These are phyloP conservation scores for Mythimna impura DNA, from an alignment of 2,888 invertebrate species.

Conservation along the genomic window DNA sequence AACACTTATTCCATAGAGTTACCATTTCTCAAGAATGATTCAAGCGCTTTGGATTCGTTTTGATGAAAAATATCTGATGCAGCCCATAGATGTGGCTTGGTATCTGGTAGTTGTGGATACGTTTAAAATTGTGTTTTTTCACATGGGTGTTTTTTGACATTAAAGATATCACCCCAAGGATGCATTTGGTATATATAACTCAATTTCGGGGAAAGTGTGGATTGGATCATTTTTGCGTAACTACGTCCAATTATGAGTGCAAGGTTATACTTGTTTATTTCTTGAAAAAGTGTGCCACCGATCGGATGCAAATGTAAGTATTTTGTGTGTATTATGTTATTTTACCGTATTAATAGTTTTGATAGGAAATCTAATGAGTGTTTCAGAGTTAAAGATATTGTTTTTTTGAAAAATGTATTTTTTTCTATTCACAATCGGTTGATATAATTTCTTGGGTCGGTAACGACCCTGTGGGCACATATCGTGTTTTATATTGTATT, in stretches of 20 bases:
- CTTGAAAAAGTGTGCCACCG: background rate
- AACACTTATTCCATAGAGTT: slow-evolving; percentile 20
- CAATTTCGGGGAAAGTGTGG: too few species aligned
- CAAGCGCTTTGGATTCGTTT: slow-evolving; percentile 12
- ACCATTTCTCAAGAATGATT: slow-evolving; percentile 25
- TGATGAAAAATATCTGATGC: slow-evolving; percentile 24
- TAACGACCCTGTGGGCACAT: slow-evolving; percentile 1
- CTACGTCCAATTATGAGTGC: background rate
- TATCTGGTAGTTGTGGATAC: background rate
- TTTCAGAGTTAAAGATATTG: background rate
- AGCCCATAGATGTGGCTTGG: slow-evolving; percentile 11
- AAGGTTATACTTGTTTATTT: background rate
- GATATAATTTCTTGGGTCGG: background rate
- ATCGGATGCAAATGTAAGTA: background rate
- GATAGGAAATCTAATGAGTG: background rate
- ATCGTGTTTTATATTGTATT: background rate
- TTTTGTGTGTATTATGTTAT: background rate
- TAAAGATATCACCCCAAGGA: too few species aligned
- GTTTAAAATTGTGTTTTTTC: too few species aligned
- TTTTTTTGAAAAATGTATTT: too few species aligned
- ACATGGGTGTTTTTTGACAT: too few species aligned
- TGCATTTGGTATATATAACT: too few species aligned
- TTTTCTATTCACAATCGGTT: background rate
- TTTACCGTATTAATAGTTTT: background rate
- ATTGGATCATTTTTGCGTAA: too few species aligned